A percentile compares a stretch with the other conserved stretches of the same genome.
These are phyloP conservation scores for Smutsia gigantea DNA, from an alignment of 2,797 vertebrate genomes.

Conservation along the genomic window DNA sequence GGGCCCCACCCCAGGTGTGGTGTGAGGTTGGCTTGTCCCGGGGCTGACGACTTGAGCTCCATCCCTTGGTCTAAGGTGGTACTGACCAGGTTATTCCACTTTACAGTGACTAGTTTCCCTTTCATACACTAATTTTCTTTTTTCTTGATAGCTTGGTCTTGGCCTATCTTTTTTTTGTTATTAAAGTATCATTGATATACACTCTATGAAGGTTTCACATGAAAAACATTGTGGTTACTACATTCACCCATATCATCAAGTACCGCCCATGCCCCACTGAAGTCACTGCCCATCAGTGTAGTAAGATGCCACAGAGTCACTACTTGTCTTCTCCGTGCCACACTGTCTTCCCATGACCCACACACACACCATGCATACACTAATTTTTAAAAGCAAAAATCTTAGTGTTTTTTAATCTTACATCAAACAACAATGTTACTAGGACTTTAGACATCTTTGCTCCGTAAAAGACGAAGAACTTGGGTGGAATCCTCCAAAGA, in stretches of 20 bases:
- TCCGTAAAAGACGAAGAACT: background rate
- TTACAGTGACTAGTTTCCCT: background rate
- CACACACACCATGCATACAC: too few species aligned
- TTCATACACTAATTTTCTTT: background rate
- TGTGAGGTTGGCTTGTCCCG: rapidly evolving
- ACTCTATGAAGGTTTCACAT: too few species aligned
- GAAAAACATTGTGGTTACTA: too few species aligned
- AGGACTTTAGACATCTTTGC: background rate
- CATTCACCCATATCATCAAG: too few species aligned
- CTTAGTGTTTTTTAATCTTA: background rate
- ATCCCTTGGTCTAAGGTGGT: background rate
- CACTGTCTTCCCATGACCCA: too few species aligned
- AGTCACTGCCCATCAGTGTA: too few species aligned
- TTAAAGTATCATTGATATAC: too few species aligned
- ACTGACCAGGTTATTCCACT: background rate
- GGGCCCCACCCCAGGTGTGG: background rate
- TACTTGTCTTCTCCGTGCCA: too few species aligned
- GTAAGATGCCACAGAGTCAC: too few species aligned
- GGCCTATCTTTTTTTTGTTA: too few species aligned
- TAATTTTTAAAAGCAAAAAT: background rate
- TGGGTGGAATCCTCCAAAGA: background rate
- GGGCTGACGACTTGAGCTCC: background rate
- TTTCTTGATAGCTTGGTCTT: background rate
- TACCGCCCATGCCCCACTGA: too few species aligned
- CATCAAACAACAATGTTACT: background rate